Percentiles rank a stretch among this genome's conserved stretches.
Conservation (phyloP, 2,797 vertebrate species). For the Champsocephalus esox region DNA sequence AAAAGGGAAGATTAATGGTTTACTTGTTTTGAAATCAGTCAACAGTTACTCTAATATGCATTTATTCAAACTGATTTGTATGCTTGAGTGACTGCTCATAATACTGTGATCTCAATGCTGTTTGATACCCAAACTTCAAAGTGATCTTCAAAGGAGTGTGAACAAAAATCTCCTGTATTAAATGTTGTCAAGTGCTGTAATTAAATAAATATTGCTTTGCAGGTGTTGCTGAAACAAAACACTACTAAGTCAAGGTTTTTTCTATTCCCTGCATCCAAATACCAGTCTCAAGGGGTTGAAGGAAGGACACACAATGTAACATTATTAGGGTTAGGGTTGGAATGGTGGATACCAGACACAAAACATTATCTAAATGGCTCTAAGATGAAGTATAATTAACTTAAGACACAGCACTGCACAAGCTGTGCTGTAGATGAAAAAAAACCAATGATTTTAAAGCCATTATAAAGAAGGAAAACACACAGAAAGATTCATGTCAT, state of each 20-base stretch:
- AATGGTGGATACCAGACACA: not conserved
- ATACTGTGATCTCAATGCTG: conserved; percentile 1
- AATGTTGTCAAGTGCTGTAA: not conserved
- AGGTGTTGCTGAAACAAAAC: not conserved
- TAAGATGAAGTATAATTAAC: not conserved
- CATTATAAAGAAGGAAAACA: not conserved
- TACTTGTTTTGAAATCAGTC: not conserved
- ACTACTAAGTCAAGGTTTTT: not conserved
- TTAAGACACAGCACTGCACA: not conserved
- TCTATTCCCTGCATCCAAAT: not conserved
- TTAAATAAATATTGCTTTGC: no score
- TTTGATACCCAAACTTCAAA: not conserved
- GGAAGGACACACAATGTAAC: not conserved
- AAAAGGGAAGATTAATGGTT: no score
- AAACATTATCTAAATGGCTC: not conserved
- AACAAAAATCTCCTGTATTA: not conserved
- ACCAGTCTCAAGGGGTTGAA: not conserved
- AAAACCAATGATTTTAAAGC: not conserved
- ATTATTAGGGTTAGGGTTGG: not conserved
- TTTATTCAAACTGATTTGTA: not conserved
- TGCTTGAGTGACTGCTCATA: not conserved
- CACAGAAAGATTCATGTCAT: conserved; percentile 4
- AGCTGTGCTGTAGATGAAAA: not conserved
- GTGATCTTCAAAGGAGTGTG: not conserved
- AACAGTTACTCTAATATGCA: not conserved